Evolutionary conservation across 2,113 vertebrate species (phyloP).

Genomic region (Chionomys nivalis): DNA sequence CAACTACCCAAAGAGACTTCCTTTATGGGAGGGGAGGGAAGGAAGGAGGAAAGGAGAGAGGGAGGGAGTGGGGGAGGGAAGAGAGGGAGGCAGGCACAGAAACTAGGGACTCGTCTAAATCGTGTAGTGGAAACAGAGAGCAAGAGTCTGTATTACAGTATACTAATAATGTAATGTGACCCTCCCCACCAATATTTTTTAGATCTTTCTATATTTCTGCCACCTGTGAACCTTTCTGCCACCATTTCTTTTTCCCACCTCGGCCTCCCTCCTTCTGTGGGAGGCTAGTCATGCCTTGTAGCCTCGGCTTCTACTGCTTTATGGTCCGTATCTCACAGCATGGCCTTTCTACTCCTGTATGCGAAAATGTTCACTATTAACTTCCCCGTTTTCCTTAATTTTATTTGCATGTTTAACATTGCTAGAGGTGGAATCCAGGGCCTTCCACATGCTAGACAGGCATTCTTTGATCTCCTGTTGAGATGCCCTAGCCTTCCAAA

Average conservation of each 20-base stretch:
- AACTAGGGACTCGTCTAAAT: not conserved
- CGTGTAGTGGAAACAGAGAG: not conserved
- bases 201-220: not conserved
- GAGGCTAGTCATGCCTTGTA: not conserved
- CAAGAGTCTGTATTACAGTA: not conserved
- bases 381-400: not conserved
- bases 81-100: not conserved
- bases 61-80: not conserved
- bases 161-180: not conserved
- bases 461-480: not conserved
- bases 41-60: fast-evolving
- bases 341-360: not conserved
- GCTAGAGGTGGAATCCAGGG: not conserved
- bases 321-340: not conserved
- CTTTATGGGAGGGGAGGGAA: not conserved
- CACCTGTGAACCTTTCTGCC: not conserved
- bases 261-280: not conserved
- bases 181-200: not conserved
- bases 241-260: not conserved
- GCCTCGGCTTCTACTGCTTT: not conserved
- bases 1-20: not conserved
- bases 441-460: not conserved
- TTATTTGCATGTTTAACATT: not conserved
- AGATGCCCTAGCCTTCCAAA: not conserved
- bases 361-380: too few species aligned